A percentile compares a stretch with the other conserved stretches of the same genome.
Evolutionary conservation across 2,888 invertebrate genomes (phyloP).

Genomic region (Mantis religiosa): DNA sequence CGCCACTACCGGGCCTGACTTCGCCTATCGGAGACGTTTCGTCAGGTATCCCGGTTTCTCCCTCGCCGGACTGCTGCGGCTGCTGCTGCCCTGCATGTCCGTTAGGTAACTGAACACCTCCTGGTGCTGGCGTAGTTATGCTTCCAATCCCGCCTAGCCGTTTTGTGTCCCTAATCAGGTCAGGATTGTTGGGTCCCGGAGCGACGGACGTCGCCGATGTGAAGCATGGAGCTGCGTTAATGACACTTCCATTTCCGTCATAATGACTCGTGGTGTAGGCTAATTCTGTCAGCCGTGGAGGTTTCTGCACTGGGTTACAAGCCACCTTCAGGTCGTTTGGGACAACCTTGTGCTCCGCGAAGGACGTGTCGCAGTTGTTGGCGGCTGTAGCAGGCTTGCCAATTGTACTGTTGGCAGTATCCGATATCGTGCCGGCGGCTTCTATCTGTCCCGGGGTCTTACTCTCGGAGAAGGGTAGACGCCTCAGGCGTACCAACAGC

Average conservation of each 20-base stretch:
- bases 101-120: neutral
- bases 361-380: conserved; percentile 22
- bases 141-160: conserved; percentile 56
- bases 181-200: conserved; percentile 73
- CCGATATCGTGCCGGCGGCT: conserved; percentile 49
- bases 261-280: conserved; percentile 66
- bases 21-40: conserved; percentile 29
- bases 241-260: conserved; percentile 59
- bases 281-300: conserved; percentile 63
- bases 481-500: conserved; percentile 66
- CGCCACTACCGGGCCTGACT: conserved; percentile 65
- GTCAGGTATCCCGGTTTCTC: neutral
- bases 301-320: conserved; percentile 68
- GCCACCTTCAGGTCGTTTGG: conserved; percentile 46
- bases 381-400: conserved; percentile 29
- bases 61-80: conserved; percentile 7
- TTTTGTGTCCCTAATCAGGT: conserved; percentile 78
- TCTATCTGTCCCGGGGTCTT: conserved; percentile 73
- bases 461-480: conserved; percentile 69
- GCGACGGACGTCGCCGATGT: conserved; percentile 40
- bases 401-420: conserved; percentile 29
- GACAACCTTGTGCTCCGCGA: conserved; percentile 29
- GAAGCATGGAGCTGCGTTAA: conserved; percentile 29
- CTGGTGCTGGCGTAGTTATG: conserved; percentile 34
- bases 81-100: neutral